Conservation (phyloP, 2,113 vertebrate genomes). For the Rhegmatorhina hoffmannsi region DNA sequence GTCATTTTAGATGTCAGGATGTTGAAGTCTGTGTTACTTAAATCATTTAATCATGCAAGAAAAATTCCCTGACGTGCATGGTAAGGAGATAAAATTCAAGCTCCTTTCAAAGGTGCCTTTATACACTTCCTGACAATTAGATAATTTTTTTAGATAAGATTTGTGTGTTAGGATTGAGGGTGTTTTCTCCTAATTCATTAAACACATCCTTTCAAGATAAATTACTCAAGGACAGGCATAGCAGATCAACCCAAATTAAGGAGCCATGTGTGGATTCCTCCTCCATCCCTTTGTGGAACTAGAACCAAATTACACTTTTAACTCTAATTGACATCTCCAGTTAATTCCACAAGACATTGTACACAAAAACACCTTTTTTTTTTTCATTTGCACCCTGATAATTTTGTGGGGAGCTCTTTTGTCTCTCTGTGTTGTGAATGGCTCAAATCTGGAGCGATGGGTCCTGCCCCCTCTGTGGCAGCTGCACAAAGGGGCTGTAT, state of each 20-base stretch:
- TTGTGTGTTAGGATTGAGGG: not conserved
- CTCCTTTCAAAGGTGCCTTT: slow-evolving; percentile 5
- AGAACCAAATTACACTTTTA: not conserved
- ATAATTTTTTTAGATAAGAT: not conserved
- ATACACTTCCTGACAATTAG: not conserved
- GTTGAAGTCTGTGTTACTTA: not conserved
- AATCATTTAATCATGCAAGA: not conserved
- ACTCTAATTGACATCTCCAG: not conserved
- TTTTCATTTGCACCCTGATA: no score
- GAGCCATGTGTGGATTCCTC: not conserved
- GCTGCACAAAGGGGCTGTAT: not conserved
- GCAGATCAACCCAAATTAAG: not conserved
- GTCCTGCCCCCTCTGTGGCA: no score
- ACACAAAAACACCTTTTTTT: not conserved
- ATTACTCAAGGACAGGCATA: not conserved
- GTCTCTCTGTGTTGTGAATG: no score
- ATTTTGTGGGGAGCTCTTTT: no score
- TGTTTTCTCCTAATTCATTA: not conserved
- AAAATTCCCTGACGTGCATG: not conserved
- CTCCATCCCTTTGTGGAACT: not conserved
- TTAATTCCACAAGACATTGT: not conserved
- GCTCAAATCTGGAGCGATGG: no score
- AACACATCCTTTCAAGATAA: not conserved
- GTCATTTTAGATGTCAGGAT: not conserved
- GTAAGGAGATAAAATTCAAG: not conserved